phyloP scores from a whole-genome alignment of 2,113 vertebrate species.

The Apeltes quadracus region DNA sequence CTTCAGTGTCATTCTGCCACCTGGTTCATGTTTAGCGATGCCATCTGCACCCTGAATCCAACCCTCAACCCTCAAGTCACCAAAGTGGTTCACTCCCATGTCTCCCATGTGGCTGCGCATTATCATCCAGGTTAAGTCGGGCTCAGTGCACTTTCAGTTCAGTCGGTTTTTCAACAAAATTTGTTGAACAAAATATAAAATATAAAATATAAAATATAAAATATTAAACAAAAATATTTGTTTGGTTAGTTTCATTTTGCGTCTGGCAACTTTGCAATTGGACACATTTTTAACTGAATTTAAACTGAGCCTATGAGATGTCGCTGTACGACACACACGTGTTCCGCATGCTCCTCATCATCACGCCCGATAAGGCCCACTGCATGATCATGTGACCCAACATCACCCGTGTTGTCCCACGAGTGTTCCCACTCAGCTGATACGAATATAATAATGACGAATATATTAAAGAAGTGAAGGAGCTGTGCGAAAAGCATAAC shows the following conservation, averaged over 20 bases:
- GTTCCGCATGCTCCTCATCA: conserved; percentile 56
- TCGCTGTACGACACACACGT: neutral
- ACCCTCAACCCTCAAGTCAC: conserved; percentile 7
- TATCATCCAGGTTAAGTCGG: conserved; percentile 18
- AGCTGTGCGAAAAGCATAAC: conserved; percentile 1
- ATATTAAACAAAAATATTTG: no score
- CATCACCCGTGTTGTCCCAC: conserved; percentile 34
- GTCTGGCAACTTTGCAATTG: neutral
- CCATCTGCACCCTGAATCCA: conserved; percentile 37
- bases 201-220: no score
- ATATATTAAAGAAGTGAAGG: neutral
- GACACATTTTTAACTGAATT: conserved; percentile 13
- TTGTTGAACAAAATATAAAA: no score
- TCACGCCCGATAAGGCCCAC: conserved; percentile 26
- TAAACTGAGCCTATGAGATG: conserved; percentile 13
- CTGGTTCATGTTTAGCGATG: conserved; percentile 59
- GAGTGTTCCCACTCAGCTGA: conserved; percentile 15
- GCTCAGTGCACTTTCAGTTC: conserved; percentile 54
- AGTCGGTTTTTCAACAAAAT: neutral
- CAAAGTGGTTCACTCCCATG: conserved; percentile 34
- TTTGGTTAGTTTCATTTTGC: neutral
- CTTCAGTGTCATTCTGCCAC: conserved; percentile 77
- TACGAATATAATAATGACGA: neutral
- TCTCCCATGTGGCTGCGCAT: conserved; percentile 42
- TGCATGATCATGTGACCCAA: conserved; percentile 73